Evolutionary conservation across 2,797 vertebrate species (phyloP).

Genomic region (Oceanodroma leucorhoa): DNA sequence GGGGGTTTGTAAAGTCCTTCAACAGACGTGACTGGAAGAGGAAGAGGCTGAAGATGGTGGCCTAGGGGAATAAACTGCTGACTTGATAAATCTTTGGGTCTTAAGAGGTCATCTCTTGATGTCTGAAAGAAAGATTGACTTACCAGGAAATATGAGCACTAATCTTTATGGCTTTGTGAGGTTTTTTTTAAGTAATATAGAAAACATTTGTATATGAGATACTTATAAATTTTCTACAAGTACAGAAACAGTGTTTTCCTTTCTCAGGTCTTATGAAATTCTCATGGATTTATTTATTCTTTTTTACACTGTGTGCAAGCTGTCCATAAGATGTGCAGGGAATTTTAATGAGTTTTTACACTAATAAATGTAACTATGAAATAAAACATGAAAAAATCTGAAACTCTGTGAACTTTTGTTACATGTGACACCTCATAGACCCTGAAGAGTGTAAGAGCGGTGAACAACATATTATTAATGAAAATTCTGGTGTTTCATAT

Average conservation of each 20-base stretch:
- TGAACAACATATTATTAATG: neutral
- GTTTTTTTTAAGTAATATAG: neutral
- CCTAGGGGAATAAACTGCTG: constrained; percentile 78
- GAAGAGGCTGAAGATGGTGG: constrained; percentile 71
- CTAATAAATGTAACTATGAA: neutral
- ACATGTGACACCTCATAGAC: neutral
- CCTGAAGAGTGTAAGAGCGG: neutral
- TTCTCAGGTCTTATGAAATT: neutral
- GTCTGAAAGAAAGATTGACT: constrained; percentile 78
- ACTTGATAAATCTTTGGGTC: constrained; percentile 82
- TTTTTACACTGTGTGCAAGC: neutral
- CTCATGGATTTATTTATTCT: neutral
- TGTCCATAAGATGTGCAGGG: neutral
- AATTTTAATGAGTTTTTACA: constrained; percentile 29
- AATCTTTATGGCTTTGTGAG: constrained; percentile 50
- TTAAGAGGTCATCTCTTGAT: constrained; percentile 78
- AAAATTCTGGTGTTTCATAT: neutral
- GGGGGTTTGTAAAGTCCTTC: constrained; percentile 74
- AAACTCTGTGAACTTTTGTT: neutral
- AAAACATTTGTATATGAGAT: constrained; percentile 43
- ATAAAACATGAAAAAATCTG: neutral
- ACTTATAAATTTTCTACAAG: neutral
- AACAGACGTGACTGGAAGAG: constrained; percentile 76
- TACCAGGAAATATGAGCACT: constrained; percentile 70
- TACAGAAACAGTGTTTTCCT: neutral